A percentile compares a stretch with the other conserved stretches of the same genome.
These are phyloP conservation scores for Mormyrus hasselquistii DNA, from an alignment of 2,797 vertebrate genomes.

Conservation along the genomic window DNA sequence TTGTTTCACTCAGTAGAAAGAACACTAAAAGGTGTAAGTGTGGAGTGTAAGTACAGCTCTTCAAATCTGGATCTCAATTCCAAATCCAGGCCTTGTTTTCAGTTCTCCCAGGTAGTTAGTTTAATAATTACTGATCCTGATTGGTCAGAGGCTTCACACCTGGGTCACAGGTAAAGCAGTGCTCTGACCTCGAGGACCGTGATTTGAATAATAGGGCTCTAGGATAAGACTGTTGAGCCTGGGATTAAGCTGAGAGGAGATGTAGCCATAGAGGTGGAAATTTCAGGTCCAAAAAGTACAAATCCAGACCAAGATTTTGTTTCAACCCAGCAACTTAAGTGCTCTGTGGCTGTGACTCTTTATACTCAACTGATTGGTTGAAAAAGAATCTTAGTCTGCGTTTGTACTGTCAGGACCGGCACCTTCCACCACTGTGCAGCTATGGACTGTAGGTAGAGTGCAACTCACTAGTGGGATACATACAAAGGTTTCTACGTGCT, in stretches of 20 bases:
- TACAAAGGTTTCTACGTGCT: neutral
- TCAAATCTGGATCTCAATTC: no score
- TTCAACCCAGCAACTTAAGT: neutral
- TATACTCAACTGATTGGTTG: neutral
- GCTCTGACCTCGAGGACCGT: no score
- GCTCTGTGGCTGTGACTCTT: neutral
- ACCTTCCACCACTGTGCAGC: neutral
- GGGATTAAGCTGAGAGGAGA: neutral
- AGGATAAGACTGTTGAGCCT: neutral
- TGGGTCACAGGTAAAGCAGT: no score
- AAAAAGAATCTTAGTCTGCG: neutral
- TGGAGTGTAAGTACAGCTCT: neutral
- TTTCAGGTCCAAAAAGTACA: neutral
- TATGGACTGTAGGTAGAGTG: neutral
- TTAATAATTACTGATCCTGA: no score
- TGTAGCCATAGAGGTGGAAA: neutral
- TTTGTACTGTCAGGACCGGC: neutral
- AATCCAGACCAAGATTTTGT: neutral
- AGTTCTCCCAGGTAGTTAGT: no score
- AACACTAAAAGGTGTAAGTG: neutral
- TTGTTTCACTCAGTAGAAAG: constrained; percentile 2
- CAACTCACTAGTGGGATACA: neutral
- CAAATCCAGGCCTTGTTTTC: no score
- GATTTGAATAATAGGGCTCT: neutral
- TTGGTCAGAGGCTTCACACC: no score